These are phyloP conservation scores for Hippopotamyrus pictus DNA, from an alignment of 2,797 vertebrate genomes.

Conservation along the genomic window DNA sequence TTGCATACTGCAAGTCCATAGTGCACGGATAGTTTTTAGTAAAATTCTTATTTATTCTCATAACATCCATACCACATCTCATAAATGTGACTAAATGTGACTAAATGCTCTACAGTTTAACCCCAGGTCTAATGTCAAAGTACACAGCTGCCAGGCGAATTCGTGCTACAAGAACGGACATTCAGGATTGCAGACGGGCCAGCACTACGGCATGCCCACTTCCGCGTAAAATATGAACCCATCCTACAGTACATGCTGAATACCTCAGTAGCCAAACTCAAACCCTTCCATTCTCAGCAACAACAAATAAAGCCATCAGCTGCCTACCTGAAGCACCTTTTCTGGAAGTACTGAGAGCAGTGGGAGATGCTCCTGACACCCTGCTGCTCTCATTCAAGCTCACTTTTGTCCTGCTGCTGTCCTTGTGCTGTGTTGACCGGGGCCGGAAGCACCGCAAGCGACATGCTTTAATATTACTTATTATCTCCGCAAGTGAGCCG, in stretches of 20 bases:
- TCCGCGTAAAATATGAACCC: not conserved
- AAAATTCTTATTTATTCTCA: not conserved
- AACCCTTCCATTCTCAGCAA: not conserved
- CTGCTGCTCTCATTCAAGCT: constrained; percentile 64
- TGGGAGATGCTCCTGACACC: constrained; percentile 62
- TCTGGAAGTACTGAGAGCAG: constrained; percentile 68
- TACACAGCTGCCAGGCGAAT: not conserved
- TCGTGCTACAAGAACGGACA: not conserved
- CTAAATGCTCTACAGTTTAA: not conserved
- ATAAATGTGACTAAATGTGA: not conserved
- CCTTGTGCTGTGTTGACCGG: constrained; percentile 64
- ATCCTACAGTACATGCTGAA: not conserved
- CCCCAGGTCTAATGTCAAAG: not conserved
- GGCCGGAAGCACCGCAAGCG: constrained; percentile 85
- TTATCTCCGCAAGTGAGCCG: constrained; percentile 74
- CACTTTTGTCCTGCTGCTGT: constrained; percentile 66
- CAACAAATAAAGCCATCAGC: not conserved
- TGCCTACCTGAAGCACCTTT: constrained; percentile 72
- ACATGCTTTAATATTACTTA: constrained; percentile 84
- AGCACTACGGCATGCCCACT: not conserved
- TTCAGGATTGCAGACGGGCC: not conserved
- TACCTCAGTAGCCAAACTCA: not conserved
- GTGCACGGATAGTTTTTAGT: not conserved
- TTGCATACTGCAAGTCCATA: not conserved
- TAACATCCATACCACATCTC: not conserved